Percentiles rank a stretch among this genome's conserved stretches.
phyloP scores from a whole-genome alignment of 2,797 vertebrate species.

The Xerus rutilus region DNA sequence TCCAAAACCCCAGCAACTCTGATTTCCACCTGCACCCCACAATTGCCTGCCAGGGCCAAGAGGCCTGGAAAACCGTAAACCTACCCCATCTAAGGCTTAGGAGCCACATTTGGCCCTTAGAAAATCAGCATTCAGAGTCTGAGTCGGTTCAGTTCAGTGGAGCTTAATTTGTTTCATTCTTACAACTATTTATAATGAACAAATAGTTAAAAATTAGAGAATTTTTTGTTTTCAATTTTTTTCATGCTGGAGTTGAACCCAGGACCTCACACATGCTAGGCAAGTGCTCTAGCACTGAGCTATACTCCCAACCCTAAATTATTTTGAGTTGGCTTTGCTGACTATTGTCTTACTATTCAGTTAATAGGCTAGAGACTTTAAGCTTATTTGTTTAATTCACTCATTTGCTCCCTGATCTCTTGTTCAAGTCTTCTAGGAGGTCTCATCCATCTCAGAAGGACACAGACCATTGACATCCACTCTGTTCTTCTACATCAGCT shows the following conservation, averaged over 20 bases:
- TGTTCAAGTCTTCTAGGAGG: not conserved
- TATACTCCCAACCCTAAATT: not conserved
- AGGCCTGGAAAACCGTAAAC: not conserved
- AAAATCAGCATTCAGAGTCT: not conserved
- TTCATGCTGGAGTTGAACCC: not conserved
- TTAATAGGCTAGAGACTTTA: not conserved
- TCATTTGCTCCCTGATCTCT: slow-evolving; percentile 28
- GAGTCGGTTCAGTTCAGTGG: not conserved
- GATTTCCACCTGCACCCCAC: not conserved
- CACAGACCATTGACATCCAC: not conserved
- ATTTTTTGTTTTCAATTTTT: not conserved
- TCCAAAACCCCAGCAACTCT: not conserved
- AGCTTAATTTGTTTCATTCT: not conserved
- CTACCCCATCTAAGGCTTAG: not conserved
- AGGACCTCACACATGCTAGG: not conserved
- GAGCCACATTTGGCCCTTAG: not conserved
- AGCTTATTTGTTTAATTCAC: not conserved
- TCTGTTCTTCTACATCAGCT: not conserved
- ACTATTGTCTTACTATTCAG: not conserved
- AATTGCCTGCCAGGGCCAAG: not conserved
- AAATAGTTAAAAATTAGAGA: not conserved
- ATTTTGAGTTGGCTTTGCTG: slow-evolving; percentile 48
- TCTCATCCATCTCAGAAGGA: not conserved
- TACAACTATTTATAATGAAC: not conserved
- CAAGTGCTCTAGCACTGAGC: not conserved